A percentile compares a stretch with the other conserved stretches of the same genome.
phyloP scores from a whole-genome alignment of 2,888 invertebrate species.

The Tolmerus cingulatus region DNA sequence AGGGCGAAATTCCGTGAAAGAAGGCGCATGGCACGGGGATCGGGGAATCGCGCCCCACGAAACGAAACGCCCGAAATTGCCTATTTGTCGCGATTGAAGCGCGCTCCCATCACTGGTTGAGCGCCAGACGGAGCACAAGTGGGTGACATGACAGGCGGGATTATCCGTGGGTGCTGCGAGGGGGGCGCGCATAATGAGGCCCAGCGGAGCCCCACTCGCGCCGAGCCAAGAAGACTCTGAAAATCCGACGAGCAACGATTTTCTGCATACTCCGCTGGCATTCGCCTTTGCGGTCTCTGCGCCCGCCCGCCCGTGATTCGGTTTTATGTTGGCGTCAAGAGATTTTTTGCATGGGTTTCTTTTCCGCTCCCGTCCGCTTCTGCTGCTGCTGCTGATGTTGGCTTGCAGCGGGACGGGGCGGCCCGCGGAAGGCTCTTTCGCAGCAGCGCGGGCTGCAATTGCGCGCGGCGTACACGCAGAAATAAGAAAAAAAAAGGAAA shows the following conservation, averaged over 20 bases:
- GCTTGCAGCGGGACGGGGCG: neutral
- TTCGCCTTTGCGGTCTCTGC: neutral
- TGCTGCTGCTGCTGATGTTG: neutral
- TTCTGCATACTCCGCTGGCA: conserved; percentile 23
- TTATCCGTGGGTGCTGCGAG: conserved; percentile 1
- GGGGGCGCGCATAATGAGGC: neutral
- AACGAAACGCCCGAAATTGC: neutral
- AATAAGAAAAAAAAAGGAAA: neutral
- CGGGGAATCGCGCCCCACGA: neutral
- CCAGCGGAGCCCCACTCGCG: neutral
- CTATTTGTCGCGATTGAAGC: neutral
- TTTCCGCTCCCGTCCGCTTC: neutral
- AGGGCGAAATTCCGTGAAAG: neutral
- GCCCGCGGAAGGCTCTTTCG: neutral
- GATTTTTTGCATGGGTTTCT: conserved; percentile 1
- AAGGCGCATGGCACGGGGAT: neutral
- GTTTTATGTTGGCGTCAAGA: conserved; percentile 34
- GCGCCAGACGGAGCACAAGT: conserved; percentile 21
- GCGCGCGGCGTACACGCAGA: neutral
- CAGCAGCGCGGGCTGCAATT: neutral
- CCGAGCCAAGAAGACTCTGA: neutral
- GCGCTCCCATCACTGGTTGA: conserved; percentile 8
- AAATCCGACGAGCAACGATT: conserved; percentile 31
- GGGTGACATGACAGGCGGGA: neutral
- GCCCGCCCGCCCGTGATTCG: neutral